phyloP scores from a whole-genome alignment of 2,888 invertebrate species.

The Trachelus stipa region DNA sequence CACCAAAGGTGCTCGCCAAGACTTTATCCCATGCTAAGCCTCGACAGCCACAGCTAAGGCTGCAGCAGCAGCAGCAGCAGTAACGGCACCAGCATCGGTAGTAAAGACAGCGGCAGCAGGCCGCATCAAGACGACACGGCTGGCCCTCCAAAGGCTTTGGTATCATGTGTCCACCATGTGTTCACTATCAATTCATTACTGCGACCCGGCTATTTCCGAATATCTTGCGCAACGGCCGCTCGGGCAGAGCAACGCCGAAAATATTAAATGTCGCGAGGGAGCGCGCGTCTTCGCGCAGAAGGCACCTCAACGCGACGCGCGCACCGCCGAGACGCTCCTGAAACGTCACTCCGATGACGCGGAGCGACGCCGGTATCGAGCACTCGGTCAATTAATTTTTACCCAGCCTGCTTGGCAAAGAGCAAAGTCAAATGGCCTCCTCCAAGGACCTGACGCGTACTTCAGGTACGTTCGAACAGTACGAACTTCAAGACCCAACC shows the following conservation, averaged over 20 bases:
- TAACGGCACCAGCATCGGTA: slow-evolving; percentile 23
- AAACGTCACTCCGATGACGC: background rate
- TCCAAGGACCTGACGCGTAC: background rate
- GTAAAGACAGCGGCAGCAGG: slow-evolving; percentile 23
- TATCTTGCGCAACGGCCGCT: slow-evolving; percentile 50
- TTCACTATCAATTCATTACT: slow-evolving; percentile 61
- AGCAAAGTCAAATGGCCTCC: background rate
- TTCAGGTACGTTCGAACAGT: background rate
- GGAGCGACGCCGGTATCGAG: background rate
- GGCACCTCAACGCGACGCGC: background rate
- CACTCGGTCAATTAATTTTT: background rate
- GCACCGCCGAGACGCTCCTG: background rate
- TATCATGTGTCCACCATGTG: slow-evolving; percentile 54
- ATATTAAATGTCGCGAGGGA: slow-evolving; percentile 30
- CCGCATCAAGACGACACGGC: slow-evolving; percentile 18
- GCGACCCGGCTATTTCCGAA: slow-evolving; percentile 56
- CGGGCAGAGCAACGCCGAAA: slow-evolving; percentile 18
- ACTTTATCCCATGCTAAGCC: slow-evolving; percentile 47
- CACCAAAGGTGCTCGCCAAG: slow-evolving; percentile 49
- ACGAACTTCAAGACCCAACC: background rate
- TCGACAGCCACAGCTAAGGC: slow-evolving; percentile 51
- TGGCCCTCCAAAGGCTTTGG: slow-evolving; percentile 12
- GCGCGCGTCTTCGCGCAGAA: background rate
- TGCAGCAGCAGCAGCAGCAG: slow-evolving; percentile 41
- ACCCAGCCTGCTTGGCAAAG: too few species aligned